Conservation (phyloP, 2,888 invertebrate species). For the Apantesis nais region DNA sequence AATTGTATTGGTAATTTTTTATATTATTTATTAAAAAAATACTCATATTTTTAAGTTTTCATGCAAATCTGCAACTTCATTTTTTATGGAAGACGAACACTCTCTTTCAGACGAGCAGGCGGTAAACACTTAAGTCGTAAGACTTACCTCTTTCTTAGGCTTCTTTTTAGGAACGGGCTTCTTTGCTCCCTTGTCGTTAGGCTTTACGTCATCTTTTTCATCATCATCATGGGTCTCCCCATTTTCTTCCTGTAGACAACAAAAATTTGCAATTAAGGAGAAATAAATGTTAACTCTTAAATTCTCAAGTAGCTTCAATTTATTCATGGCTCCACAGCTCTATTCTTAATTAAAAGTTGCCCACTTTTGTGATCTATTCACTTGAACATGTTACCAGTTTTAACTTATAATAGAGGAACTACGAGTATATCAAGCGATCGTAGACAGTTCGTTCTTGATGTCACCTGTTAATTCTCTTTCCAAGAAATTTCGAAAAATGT, state of each 20-base stretch:
- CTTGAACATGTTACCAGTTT: too few species aligned
- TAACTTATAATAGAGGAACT: too few species aligned
- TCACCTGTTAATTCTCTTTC: too few species aligned
- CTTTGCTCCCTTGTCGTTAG: slow-evolving; percentile 76
- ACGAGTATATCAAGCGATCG: too few species aligned
- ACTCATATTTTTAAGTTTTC: too few species aligned
- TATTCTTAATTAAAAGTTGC: not conserved
- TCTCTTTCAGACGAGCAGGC: too few species aligned
- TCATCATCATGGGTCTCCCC: slow-evolving; percentile 82
- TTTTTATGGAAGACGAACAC: too few species aligned
- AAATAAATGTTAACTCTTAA: not conserved
- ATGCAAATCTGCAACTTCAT: too few species aligned
- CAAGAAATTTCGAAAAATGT: too few species aligned
- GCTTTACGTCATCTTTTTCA: slow-evolving; percentile 75
- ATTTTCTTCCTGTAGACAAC: slow-evolving; percentile 75
- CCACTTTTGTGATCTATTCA: too few species aligned
- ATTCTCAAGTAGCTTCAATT: not conserved
- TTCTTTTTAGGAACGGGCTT: slow-evolving; percentile 78
- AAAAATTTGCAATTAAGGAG: not conserved
- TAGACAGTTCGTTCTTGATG: not conserved
- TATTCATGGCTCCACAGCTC: not conserved
- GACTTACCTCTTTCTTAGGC: slow-evolving; percentile 80
- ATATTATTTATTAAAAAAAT: too few species aligned
- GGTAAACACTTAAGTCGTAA: not conserved
- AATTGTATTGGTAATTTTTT: too few species aligned